Percentiles rank a stretch among this genome's conserved stretches.
phyloP scores from a whole-genome alignment of 1,140 invertebrate species.

The Pogonognathellus flavescens region DNA sequence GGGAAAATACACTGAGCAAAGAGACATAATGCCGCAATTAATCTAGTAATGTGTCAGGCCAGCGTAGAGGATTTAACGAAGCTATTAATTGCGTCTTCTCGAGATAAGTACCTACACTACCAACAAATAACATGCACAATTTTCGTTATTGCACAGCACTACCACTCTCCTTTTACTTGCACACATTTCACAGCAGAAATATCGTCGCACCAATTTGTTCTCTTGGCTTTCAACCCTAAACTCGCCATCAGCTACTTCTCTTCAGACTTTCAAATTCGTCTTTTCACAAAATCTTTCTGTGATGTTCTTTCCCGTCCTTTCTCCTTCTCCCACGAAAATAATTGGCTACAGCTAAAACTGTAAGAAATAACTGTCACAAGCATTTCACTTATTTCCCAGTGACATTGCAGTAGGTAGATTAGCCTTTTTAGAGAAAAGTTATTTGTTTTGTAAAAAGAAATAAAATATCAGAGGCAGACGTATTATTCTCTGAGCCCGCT shows the following conservation, averaged over 20 bases:
- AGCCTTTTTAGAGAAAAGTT: too few relatives aligned
- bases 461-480: too few relatives aligned
- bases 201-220: conserved; percentile 3
- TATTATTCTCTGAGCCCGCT: too few relatives aligned
- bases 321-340: conserved; percentile 6
- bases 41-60: conserved; percentile 60
- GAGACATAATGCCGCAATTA: conserved; percentile 59
- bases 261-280: neutral
- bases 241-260: conserved; percentile 1
- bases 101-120: conserved; percentile 31
- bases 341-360: neutral
- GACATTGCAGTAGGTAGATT: too few relatives aligned
- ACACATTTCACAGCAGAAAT: neutral
- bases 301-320: neutral
- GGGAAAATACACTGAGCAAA: conserved; percentile 38
- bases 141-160: neutral
- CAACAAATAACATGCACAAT: conserved; percentile 39
- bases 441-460: too few relatives aligned
- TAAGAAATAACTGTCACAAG: neutral
- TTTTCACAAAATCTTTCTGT: neutral
- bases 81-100: conserved; percentile 59
- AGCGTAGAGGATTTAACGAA: conserved; percentile 33
- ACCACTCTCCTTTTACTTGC: neutral
- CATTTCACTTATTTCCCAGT: neutral
- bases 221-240: conserved; percentile 13